A percentile compares a stretch with the other conserved stretches of the same genome.
phyloP scores from a whole-genome alignment of 2,113 vertebrate species.

The Podilymbus podiceps region DNA sequence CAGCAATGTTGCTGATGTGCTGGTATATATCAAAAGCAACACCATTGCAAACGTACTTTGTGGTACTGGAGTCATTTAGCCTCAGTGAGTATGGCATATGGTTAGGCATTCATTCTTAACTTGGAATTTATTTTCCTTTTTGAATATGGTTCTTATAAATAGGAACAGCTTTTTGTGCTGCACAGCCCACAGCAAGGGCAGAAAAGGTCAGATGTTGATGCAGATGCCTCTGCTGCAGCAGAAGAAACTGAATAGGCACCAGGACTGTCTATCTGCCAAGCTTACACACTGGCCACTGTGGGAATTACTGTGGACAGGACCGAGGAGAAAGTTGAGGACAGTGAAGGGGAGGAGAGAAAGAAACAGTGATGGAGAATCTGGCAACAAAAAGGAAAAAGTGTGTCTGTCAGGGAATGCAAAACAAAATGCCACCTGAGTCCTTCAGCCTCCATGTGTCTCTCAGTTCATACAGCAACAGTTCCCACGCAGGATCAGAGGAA shows the following conservation, averaged over 20 bases:
- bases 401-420: background rate
- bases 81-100: background rate
- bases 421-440: slow-evolving; percentile 21
- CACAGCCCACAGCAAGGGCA: background rate
- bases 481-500: background rate
- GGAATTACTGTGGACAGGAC: background rate
- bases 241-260: background rate
- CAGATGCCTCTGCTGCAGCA: slow-evolving; percentile 26
- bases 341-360: background rate
- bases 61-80: background rate
- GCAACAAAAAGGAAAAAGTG: background rate
- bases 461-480: background rate
- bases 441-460: background rate
- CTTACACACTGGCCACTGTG: background rate
- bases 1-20: background rate
- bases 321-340: background rate
- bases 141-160: background rate
- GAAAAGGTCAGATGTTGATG: background rate
- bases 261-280: background rate
- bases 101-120: background rate
- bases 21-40: background rate
- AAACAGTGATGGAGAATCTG: background rate
- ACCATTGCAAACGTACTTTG: fast-evolving
- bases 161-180: background rate
- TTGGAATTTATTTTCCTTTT: background rate